A percentile compares a stretch with the other conserved stretches of the same genome.
Conservation (phyloP, 2,888 invertebrate genomes). For the Lycocerus yunnanus region DNA sequence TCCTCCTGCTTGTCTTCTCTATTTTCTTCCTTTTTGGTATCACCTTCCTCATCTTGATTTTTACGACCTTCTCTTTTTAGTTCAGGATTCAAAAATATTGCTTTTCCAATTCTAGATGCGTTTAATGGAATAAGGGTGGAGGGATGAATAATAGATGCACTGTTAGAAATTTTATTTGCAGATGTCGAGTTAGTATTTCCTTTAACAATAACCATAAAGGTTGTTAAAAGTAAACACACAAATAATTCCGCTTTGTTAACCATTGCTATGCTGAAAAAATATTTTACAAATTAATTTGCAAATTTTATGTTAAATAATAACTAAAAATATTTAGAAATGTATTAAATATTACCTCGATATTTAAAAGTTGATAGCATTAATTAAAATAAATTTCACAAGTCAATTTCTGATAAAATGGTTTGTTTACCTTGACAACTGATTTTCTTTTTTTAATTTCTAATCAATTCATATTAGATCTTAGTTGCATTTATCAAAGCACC, state of each 20-base stretch:
- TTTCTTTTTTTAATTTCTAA: not conserved
- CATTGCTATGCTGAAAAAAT: not conserved
- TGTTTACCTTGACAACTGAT: not conserved
- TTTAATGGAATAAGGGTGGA: not conserved
- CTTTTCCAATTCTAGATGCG: not conserved
- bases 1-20: no score
- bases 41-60: no score
- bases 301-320: not conserved
- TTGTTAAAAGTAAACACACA: not conserved
- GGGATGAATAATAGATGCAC: not conserved
- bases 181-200: not conserved
- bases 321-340: not conserved
- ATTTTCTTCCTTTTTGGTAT: no score
- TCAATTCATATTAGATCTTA: not conserved
- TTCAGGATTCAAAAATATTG: not conserved
- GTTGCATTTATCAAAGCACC: not conserved
- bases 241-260: not conserved
- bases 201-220: not conserved
- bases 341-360: not conserved
- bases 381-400: not conserved
- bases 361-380: not conserved
- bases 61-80: not conserved
- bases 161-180: not conserved
- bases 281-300: not conserved
- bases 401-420: not conserved